Conservation (phyloP, 2,888 invertebrate species). For the Azorinus chamasolen region DNA sequence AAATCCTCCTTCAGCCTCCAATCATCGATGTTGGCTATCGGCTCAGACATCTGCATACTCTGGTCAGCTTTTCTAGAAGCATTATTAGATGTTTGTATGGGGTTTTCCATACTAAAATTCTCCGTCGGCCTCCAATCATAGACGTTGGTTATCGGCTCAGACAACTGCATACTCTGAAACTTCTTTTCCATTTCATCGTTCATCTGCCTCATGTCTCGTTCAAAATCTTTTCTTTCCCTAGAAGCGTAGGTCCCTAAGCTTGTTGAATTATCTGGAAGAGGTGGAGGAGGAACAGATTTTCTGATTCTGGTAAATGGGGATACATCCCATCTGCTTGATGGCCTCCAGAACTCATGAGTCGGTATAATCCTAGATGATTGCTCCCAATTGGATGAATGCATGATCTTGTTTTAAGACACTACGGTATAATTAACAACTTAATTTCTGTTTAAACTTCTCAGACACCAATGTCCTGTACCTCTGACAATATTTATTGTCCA, state of each 20-base stretch:
- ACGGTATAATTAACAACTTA: too few relatives aligned
- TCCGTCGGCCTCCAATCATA: conserved; percentile 71
- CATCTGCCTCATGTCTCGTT: conserved; percentile 59
- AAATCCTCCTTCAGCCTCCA: too few relatives aligned
- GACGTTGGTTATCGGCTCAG: conserved; percentile 46
- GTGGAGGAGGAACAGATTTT: conserved; percentile 10
- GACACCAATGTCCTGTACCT: too few relatives aligned
- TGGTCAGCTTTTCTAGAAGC: conserved; percentile 95
- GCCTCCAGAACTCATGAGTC: conserved; percentile 57
- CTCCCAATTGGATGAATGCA: too few relatives aligned
- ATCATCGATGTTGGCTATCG: too few relatives aligned
- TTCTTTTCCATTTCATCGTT: conserved; percentile 61
- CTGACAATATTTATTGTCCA: too few relatives aligned
- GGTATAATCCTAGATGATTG: conserved; percentile 51
- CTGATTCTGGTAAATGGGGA: conserved; percentile 37
- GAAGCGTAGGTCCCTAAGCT: conserved; percentile 53
- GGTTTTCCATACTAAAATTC: conserved; percentile 40
- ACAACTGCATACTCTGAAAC: conserved; percentile 58
- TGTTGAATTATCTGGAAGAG: conserved; percentile 25
- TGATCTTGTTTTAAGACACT: too few relatives aligned
- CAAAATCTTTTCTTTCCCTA: conserved; percentile 38
- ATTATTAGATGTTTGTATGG: conserved; percentile 87
- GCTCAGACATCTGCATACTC: too few relatives aligned
- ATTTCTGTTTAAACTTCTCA: too few relatives aligned
- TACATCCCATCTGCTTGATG: conserved; percentile 49